phyloP scores from a whole-genome alignment of 2,113 vertebrate genomes.

The Orientallactaga bullata region DNA sequence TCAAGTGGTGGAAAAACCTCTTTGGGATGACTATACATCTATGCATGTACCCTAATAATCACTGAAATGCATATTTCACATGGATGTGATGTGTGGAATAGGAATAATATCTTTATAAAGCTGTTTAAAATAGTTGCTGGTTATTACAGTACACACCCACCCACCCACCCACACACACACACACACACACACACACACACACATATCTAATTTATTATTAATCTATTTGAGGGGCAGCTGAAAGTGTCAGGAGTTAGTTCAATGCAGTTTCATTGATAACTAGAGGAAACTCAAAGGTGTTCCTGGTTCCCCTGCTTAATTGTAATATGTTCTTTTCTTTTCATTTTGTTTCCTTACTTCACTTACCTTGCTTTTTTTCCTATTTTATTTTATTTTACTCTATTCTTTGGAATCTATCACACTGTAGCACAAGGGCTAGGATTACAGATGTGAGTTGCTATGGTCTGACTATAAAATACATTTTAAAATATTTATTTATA shows the following conservation, averaged over 20 bases:
- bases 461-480: too few species aligned
- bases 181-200: too few species aligned
- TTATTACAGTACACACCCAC: not conserved
- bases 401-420: not conserved
- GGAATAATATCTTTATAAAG: not conserved
- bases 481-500: too few species aligned
- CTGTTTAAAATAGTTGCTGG: not conserved
- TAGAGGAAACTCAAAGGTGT: not conserved
- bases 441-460: not conserved
- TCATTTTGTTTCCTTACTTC: too few species aligned
- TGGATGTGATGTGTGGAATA: not conserved
- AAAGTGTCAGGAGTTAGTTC: not conserved
- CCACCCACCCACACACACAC: too few species aligned
- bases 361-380: too few species aligned
- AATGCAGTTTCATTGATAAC: not conserved
- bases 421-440: not conserved
- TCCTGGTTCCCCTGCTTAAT: not conserved
- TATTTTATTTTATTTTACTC: too few species aligned
- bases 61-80: not conserved
- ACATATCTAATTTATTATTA: conserved; percentile 2
- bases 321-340: not conserved
- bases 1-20: conserved; percentile 38
- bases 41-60: not conserved
- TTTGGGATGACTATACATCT: not conserved
- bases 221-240: not conserved